Conservation (phyloP, 1,140 invertebrate genomes). For the Heliconius melpomene region DNA sequence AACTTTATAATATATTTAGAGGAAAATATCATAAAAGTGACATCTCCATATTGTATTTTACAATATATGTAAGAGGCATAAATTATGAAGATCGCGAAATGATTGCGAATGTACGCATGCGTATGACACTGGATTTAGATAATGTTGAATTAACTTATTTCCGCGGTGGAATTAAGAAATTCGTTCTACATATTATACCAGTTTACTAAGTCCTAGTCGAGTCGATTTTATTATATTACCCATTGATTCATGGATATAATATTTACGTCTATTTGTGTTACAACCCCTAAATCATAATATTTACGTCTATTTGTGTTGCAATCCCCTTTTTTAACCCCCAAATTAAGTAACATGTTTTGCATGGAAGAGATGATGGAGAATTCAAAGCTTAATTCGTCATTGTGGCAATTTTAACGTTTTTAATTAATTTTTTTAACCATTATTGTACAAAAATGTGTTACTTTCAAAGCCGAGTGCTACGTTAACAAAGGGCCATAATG, state of each 20-base stretch:
- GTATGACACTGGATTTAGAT: not conserved
- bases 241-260: not conserved
- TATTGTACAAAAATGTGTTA: too few relatives aligned
- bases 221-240: not conserved
- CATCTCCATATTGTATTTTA: not conserved
- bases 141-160: not conserved
- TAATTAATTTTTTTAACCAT: too few relatives aligned
- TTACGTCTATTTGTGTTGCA: too few relatives aligned
- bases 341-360: too few relatives aligned
- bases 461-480: too few relatives aligned
- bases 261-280: not conserved
- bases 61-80: not conserved
- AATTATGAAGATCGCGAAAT: not conserved
- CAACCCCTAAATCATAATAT: too few relatives aligned
- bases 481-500: not conserved
- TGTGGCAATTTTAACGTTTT: not conserved
- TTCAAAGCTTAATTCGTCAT: too few relatives aligned
- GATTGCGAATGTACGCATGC: not conserved
- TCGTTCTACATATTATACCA: not conserved
- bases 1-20: not conserved
- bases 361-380: too few relatives aligned
- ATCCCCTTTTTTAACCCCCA: too few relatives aligned
- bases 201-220: not conserved
- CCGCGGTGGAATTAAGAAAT: not conserved
- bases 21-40: not conserved